Percentiles rank a stretch among this genome's conserved stretches.
Conservation (phyloP, 2,113 vertebrate genomes). For the Vombatus ursinus region DNA sequence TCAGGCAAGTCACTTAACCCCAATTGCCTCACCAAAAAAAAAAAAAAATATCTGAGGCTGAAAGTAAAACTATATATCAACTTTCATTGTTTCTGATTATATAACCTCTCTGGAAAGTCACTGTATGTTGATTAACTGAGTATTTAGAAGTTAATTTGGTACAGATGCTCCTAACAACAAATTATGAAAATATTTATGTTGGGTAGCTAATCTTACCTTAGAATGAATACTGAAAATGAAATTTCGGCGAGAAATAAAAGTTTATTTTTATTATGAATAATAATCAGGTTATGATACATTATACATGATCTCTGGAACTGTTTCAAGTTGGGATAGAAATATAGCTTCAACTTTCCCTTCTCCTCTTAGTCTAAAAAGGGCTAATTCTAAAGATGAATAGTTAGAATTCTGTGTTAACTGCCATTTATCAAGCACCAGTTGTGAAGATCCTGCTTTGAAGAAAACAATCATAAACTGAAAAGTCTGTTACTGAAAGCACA, state of each 20-base stretch:
- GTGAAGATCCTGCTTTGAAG: neutral
- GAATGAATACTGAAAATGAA: neutral
- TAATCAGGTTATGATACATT: neutral
- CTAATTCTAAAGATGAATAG: neutral
- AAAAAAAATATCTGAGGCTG: neutral
- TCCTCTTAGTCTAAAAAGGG: neutral
- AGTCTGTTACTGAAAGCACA: neutral
- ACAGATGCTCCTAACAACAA: neutral
- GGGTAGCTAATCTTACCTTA: neutral
- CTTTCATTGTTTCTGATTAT: neutral
- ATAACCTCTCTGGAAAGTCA: neutral
- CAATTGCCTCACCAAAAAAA: too few species aligned
- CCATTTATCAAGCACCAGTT: neutral
- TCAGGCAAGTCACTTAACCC: too few species aligned
- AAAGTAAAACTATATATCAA: neutral
- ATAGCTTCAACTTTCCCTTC: neutral
- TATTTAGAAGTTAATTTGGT: neutral
- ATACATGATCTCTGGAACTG: neutral
- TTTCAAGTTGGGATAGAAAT: neutral
- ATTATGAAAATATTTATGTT: neutral
- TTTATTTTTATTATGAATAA: neutral
- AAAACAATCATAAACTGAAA: neutral
- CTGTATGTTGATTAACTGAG: neutral
- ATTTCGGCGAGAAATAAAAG: neutral
- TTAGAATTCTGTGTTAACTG: neutral